phyloP scores from a whole-genome alignment of 2,888 invertebrate species.

The Ypsolopha scabrella region DNA sequence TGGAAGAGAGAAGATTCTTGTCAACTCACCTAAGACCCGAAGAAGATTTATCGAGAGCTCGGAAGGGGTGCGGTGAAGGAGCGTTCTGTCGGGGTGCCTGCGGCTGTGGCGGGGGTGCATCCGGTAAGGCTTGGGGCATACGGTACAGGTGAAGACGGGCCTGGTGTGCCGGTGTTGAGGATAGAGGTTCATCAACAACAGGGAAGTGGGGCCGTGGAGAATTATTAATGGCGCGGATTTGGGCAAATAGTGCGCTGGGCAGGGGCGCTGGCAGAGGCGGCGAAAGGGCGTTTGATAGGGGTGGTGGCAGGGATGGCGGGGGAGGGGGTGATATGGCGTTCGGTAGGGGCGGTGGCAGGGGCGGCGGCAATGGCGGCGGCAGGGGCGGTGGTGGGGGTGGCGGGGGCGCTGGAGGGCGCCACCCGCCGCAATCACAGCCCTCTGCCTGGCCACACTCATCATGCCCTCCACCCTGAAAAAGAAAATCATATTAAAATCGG shows the following conservation, averaged over 20 bases:
- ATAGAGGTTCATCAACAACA: too few species aligned
- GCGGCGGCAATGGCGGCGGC: conserved; percentile 3
- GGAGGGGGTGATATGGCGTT: too few species aligned
- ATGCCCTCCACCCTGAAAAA: conserved; percentile 60
- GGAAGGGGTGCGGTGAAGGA: conserved; percentile 58
- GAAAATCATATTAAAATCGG: background rate
- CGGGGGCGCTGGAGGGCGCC: conserved; percentile 62
- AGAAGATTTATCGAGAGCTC: conserved; percentile 40
- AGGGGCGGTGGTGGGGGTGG: conserved; percentile 25
- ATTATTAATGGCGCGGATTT: too few species aligned
- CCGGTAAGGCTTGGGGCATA: conserved; percentile 57
- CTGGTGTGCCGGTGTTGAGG: too few species aligned
- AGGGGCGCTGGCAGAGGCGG: too few species aligned
- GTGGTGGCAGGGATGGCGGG: too few species aligned
- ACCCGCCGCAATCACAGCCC: conserved; percentile 50
- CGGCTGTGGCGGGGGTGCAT: conserved; percentile 12
- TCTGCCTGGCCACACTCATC: conserved; percentile 52
- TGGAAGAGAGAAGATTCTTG: too few species aligned
- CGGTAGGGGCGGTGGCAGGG: background rate
- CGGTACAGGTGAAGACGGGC: too few species aligned
- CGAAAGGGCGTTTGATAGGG: too few species aligned
- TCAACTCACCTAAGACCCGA: background rate
- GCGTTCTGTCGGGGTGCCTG: background rate
- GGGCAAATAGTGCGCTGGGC: too few species aligned
- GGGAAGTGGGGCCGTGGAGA: too few species aligned